Conservation (phyloP, 2,888 invertebrate species). For the Myopa testacea region DNA sequence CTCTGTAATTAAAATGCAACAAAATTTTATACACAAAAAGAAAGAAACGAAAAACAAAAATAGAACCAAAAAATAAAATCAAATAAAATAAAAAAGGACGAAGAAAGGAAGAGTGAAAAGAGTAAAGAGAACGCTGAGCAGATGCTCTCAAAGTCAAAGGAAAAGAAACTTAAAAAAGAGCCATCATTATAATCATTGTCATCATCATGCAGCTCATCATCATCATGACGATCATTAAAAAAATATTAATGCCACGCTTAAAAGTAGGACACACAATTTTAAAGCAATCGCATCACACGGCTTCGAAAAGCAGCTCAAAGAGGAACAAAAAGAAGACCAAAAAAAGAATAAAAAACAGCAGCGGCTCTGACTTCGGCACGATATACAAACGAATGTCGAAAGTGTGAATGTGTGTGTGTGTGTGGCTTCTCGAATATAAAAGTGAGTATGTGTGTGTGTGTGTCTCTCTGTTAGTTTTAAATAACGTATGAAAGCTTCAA, state of each 20-base stretch:
- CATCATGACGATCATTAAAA: neutral
- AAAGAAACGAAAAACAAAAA: no score
- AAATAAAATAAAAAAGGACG: no score
- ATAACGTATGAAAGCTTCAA: no score
- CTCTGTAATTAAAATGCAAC: no score
- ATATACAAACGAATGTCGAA: neutral
- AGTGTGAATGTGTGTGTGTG: neutral
- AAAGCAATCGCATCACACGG: neutral
- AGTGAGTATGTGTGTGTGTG: neutral
- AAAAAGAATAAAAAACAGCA: neutral
- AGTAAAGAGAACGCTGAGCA: no score
- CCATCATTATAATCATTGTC: no score
- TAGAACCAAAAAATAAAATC: no score
- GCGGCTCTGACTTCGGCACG: neutral
- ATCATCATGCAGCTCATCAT: no score
- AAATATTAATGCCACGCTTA: slow-evolving; percentile 11
- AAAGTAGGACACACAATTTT: slow-evolving; percentile 23
- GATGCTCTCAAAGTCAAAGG: no score
- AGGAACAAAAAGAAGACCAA: neutral
- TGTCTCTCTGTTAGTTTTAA: neutral
- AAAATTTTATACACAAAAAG: no score
- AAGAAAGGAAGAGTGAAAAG: no score
- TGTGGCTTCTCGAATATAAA: neutral
- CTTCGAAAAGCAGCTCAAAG: neutral
- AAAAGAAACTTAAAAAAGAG: no score